phyloP scores from a whole-genome alignment of 92 coral and sea anemone species.

The Porites cylindrica region DNA sequence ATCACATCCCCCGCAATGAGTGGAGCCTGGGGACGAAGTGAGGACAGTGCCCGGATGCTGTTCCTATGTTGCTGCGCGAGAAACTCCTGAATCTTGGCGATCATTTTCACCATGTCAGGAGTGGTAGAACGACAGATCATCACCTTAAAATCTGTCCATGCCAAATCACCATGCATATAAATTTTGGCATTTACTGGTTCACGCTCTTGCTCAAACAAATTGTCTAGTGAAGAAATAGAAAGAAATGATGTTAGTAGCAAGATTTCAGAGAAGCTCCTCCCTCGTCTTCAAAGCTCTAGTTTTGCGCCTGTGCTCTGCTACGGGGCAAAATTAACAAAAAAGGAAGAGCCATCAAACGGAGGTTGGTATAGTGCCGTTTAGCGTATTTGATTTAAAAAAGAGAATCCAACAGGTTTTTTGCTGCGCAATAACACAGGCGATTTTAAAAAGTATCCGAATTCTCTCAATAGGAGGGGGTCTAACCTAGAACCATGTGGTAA shows the following conservation, averaged over 20 bases:
- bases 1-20: conserved; percentile 78
- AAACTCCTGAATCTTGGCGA: conserved; percentile 89
- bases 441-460: too few species aligned
- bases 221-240: conserved; percentile 48
- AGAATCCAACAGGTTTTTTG: too few species aligned
- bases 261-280: background rate
- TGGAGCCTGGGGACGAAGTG: conserved; percentile 80
- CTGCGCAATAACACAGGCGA: too few species aligned
- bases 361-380: too few species aligned
- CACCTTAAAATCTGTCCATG: conserved; percentile 95
- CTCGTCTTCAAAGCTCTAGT: too few species aligned
- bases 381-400: too few species aligned
- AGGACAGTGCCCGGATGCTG: conserved; percentile 92
- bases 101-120: conserved; percentile 95
- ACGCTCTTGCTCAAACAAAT: conserved; percentile 79
- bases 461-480: too few species aligned
- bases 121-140: conserved; percentile 99
- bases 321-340: too few species aligned
- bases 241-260: background rate
- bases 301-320: too few species aligned
- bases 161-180: conserved; percentile 90
- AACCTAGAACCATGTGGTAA: too few species aligned
- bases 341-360: too few species aligned
- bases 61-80: conserved; percentile 94
- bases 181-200: conserved; percentile 93